phyloP scores from a whole-genome alignment of 2,113 vertebrate genomes.

The Corvus cornix region DNA sequence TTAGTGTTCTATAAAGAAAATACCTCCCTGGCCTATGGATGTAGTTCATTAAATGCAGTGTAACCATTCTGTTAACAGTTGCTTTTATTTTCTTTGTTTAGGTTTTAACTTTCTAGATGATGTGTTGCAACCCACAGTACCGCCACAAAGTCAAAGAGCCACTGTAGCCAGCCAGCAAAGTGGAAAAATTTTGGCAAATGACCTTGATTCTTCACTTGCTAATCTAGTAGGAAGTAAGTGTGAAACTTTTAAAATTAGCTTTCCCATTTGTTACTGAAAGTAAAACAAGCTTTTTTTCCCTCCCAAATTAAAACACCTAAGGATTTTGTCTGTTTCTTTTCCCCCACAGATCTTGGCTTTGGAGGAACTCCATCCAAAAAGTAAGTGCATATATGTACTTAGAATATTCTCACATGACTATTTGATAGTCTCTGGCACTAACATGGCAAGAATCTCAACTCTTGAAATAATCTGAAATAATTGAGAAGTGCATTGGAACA shows the following conservation, averaged over 20 bases:
- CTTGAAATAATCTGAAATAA: neutral
- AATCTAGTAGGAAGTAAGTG: constrained; percentile 87
- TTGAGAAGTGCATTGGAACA: neutral
- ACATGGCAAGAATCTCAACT: neutral
- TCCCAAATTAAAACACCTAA: neutral
- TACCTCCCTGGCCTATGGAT: neutral
- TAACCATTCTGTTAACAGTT: neutral
- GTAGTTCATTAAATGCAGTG: neutral
- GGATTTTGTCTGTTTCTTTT: neutral
- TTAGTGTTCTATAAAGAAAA: neutral
- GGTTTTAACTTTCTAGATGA: constrained; percentile 82
- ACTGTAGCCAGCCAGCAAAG: constrained; percentile 70
- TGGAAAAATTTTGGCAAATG: constrained; percentile 81
- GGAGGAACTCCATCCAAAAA: constrained; percentile 85
- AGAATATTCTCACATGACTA: fast-evolving
- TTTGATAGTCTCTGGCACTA: neutral
- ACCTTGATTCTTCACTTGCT: constrained; percentile 86
- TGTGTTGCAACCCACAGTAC: constrained; percentile 81
- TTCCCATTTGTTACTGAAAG: neutral
- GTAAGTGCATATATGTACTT: constrained; percentile 70
- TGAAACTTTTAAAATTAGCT: neutral
- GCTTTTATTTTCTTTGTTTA: constrained; percentile 30
- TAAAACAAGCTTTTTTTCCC: neutral
- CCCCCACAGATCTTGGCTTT: constrained; percentile 84
- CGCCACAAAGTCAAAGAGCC: constrained; percentile 76